Evolutionary conservation across 1,140 invertebrate genomes (phyloP), one percentile per base, ranked within the genome.

Genomic region (Pseudomyrmex concolor): DNA sequence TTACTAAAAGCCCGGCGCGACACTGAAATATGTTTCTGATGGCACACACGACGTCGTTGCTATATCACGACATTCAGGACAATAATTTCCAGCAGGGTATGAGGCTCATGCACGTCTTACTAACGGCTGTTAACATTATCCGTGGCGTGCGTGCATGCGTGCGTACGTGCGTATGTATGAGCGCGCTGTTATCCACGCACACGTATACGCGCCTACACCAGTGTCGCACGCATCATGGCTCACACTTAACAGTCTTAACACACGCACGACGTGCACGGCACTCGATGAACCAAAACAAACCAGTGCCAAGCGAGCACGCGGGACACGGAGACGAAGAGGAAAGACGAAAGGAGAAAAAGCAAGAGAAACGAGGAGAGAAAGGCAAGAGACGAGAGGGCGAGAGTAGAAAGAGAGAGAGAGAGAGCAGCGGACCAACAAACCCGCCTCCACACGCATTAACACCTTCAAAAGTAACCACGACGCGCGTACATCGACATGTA

Each of bases 211-310:
- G 50, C 55, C 19, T 10, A 34, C 62, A 1, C 34, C 63, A 82
- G 66, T 86, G 85, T 86, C 85, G 78, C 86, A 54, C 8, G 84
- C 67, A 83, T 87, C 72, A 78, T 63, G 72, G 83, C 68, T 67
- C 48, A 83, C 77, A 71, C 68, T 88, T 86, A 80, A 84, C 87
- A 76, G 68, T 86, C 82, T 45, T 50, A 60, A 84, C 72, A 73
- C 78, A 66, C 84, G 78, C 84, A 60, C 85, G 85, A 84, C 86
- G 82, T 86, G 66, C 87, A 60, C 67, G 77, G 74, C 85, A 78
- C 88, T 82, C 77, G 89, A 85, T 86, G 85, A 90, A 90, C 89
- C 87, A 90, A 90, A 90, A 87, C 89, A 90, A 90, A 90, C 87
- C 85, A 84, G 74, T 87, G 89, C 64, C 13, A 62, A 34, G 83